Base-by-base conservation (phyloP, 2,888 invertebrate genomes). In the Melinopterus prodromus region DNA sequence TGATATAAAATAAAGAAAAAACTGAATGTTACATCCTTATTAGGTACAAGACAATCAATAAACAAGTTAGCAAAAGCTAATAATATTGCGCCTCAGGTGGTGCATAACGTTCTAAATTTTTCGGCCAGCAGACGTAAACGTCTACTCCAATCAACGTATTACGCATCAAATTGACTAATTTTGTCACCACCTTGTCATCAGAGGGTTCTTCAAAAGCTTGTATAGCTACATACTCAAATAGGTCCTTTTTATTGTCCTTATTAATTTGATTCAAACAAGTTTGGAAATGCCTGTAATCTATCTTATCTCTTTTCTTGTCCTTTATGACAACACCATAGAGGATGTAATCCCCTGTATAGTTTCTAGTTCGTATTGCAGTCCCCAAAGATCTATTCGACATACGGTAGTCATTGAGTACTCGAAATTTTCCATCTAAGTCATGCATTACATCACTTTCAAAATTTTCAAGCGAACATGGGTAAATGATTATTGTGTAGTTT, bases 131-230 rank as follows among this genome's bases (percentile, higher is more conserved):
- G 37, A 87, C 81, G 82, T 87, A 86, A 77, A 88, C 81, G 14
- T 87, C 84, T 6, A 86, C 84, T 37, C 84, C 35, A 15, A 78
- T 78, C 72, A 89, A 83, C 38, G 82, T 82, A 83, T 86, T 83
- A 79, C 85, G 85, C 77, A 89, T 82, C 69, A 89, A 70, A 71
- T 88, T 87, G 6, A 86, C 82, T 69, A 89, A 83, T 85, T 89
- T 89, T 37, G 83, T 82, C 83, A 88, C 85, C 36, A 87, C 79
- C 35, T 82, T 16, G 16, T 85, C 83, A 79, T 87, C 87, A 6
- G 81, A 37, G 9, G 35, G 16, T 37, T 86, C 84, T 6, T 77
- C 16, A 77, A 86, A 84, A 16, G 84, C 84, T 82, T 86, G 84
- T 77, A 87, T 82, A 6, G 83, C 87, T 71, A 86, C 81, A 77